A percentile compares a stretch with the other conserved stretches of the same genome.
Conservation (phyloP, 2,888 invertebrate genomes). For the Liposcelis brunnea region DNA sequence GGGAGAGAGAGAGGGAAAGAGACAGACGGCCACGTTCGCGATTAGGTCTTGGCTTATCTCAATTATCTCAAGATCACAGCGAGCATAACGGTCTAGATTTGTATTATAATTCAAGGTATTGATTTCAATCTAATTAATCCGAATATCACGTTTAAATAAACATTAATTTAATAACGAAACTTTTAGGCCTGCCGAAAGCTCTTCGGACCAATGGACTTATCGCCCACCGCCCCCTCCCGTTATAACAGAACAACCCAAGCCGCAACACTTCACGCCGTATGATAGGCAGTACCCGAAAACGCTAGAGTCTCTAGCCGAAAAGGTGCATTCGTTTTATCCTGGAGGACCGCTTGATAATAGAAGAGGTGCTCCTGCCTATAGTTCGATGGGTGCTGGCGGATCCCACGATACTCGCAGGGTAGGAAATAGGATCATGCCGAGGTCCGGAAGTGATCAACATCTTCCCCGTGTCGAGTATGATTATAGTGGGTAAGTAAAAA, state of each 20-base stretch:
- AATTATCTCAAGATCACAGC: slow-evolving; percentile 29
- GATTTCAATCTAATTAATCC: not conserved
- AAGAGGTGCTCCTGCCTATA: slow-evolving; percentile 1
- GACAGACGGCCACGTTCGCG: slow-evolving; percentile 22
- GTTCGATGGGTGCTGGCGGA: slow-evolving; percentile 2
- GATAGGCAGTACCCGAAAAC: slow-evolving; percentile 76
- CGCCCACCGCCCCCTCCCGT: slow-evolving; percentile 71
- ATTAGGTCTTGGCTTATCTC: slow-evolving; percentile 54
- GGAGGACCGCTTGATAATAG: slow-evolving; percentile 21
- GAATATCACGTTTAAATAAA: too few species aligned
- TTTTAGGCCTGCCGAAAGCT: slow-evolving; percentile 7
- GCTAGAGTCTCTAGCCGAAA: slow-evolving; percentile 77
- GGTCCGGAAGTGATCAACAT: slow-evolving; percentile 86
- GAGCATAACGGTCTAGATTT: slow-evolving; percentile 51
- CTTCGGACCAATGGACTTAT: slow-evolving; percentile 31
- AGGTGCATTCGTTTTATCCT: slow-evolving; percentile 70
- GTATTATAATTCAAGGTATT: slow-evolving; percentile 55
- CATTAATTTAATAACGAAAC: too few species aligned
- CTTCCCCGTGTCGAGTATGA: slow-evolving; percentile 66
- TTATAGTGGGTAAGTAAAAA: slow-evolving; percentile 18
- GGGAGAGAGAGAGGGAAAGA: slow-evolving; percentile 10
- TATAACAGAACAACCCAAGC: slow-evolving; percentile 78
- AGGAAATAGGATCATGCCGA: slow-evolving; percentile 35
- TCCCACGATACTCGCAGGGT: not conserved
- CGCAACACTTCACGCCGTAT: slow-evolving; percentile 72